Evolutionary conservation across 2,888 invertebrate species (phyloP), one percentile per base, ranked within the genome.

Genomic region (Xanthorhoe spadicearia): DNA sequence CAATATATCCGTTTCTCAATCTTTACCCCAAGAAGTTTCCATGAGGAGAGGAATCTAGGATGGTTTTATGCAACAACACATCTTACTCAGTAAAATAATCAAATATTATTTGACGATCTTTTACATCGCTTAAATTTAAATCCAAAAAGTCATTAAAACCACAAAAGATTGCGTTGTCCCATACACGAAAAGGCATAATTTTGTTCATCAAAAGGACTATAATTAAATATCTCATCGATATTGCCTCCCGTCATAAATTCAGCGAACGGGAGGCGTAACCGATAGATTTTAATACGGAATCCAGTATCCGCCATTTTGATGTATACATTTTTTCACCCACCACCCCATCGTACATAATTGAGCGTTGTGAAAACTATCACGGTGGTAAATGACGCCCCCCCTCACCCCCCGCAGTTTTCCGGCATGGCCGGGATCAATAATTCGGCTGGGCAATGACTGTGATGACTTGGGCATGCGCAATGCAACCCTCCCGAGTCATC

Each of bases 361-460:
- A 89, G 83, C 88, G 88, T 85, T 90, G 91, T 91, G 92, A 92
- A 93, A 93, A 93, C 92, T 92, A 93, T 93, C 90, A 86, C 89
- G 90, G 80, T 85, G 88, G 87, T 89, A 90, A 90, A 90, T 91
- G 89, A 89, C 86, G 77, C 81, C 80, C 79, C 80, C 77, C 79
- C 77, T 78, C 72, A 76, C 75, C 80, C 79, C 76, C 85, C 79
- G 83, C 83, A 85, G 84, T 88, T 91, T 91, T 90, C 86, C 92
- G 90, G 90, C 89, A 89, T 91, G 92, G 91, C 92, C 77, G 88
- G 85, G 90, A 93, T 93, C 93, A 92, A 93, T 93, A 93, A 88
- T 89, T 88, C 85, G 87, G 89, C 89, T 90, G 91, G 91, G 92
- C 93, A 89, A 93, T 93, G 92, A 93, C 90, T 92, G 91, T 87